Base-by-base conservation (phyloP, 2,888 invertebrate genomes). In the Drosophila paramelanica region DNA sequence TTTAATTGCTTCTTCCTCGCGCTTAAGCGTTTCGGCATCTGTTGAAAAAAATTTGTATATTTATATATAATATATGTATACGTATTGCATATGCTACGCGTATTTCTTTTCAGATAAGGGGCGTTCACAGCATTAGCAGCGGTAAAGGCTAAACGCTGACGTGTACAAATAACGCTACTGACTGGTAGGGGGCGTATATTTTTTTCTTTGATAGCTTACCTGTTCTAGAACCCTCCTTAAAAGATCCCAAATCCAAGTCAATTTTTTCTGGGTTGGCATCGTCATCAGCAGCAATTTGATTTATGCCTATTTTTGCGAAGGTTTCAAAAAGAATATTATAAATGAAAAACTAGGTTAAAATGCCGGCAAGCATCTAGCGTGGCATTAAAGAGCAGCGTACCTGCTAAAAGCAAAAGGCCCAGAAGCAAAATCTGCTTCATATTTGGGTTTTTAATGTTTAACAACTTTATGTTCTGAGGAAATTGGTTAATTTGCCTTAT, bases 1-100 rank as follows among this genome's bases (percentile, higher is more conserved):
- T 90, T 98, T 97, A 82, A 99, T 98, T 0, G 98, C 97, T 93
- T 99, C 98, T 92, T 98, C 98, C 93, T 99, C 99, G 80, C 98
- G 95, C 90, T 96, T 93, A 42, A 98, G 95, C 5, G 95, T 96
- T 93, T 98, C 98, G 92, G 97, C 96, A 93, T 99, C 99, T 95
- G 67, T 47, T 38, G 43, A 38, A 41, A 59, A 51, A 42, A 14
- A 1, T 17, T 17, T 17, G n/a, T 23, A 45, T 11, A 14, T 17
- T 31, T 2, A 17, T 5, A 51, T 43, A 50, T 41, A 43, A 45
- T 39, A 50, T 11, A 14, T 20, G 20, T 11, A n/a, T 42, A 14
- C 43, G n/a, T 17, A 27, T 41, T 27, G 23, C 4, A n/a, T 31
- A 25, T 11, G 10, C 7, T 33, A 17, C 6, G n/a, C 46, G 27